phyloP scores from a whole-genome alignment of 2,113 vertebrate species.

The Eulemur rufifrons region DNA sequence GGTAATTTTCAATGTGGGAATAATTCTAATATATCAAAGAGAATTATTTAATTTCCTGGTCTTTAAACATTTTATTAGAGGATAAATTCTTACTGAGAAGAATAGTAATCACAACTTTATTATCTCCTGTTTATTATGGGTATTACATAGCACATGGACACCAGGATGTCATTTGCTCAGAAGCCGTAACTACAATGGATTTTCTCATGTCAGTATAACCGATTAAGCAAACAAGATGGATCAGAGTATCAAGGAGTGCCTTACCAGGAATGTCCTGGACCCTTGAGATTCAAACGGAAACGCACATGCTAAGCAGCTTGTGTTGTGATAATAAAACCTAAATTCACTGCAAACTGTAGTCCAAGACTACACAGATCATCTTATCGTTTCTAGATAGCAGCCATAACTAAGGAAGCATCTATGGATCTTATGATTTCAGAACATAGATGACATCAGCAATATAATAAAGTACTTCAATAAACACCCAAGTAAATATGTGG shows the following conservation, averaged over 20 bases:
- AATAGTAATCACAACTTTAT: slow-evolving; percentile 39
- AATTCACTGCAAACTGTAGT: background rate
- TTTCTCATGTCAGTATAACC: background rate
- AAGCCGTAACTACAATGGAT: background rate
- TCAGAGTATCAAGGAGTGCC: background rate
- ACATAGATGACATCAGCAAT: background rate
- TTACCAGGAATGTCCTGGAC: background rate
- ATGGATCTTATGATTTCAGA: background rate
- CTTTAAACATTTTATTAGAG: slow-evolving; percentile 66
- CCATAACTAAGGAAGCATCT: background rate
- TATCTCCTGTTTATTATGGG: slow-evolving; percentile 58
- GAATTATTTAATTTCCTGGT: slow-evolving; percentile 57
- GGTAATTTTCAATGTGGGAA: slow-evolving; percentile 46
- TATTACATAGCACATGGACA: background rate
- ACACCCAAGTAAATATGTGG: background rate
- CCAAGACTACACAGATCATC: background rate
- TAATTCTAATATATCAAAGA: slow-evolving; percentile 60
- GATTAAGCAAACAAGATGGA: background rate
- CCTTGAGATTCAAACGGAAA: background rate
- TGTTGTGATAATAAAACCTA: background rate
- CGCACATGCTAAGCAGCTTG: background rate
- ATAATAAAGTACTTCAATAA: background rate
- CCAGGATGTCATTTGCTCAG: background rate
- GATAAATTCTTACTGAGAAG: slow-evolving; percentile 51
- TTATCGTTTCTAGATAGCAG: background rate